These are phyloP conservation scores for Stictonetta naevosa DNA, from an alignment of 2,113 vertebrate genomes.

Conservation along the genomic window DNA sequence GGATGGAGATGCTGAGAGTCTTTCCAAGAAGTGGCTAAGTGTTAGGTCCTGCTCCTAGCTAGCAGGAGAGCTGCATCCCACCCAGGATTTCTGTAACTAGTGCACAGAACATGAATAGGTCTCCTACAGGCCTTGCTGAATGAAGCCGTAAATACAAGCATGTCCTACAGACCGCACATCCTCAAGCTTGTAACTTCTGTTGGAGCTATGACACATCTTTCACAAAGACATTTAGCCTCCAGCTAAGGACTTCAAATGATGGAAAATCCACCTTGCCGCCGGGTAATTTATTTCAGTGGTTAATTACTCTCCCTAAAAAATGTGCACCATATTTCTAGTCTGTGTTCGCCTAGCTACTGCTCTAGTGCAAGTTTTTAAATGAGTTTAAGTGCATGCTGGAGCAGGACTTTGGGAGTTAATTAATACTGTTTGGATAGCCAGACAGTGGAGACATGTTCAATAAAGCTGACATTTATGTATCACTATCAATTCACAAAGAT, in stretches of 20 bases:
- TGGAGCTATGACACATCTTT: background rate
- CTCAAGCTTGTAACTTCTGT: background rate
- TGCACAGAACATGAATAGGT: background rate
- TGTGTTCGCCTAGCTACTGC: background rate
- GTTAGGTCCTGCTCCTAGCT: background rate
- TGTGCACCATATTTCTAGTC: background rate
- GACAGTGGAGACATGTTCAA: conserved; percentile 27
- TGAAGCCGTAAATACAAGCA: background rate
- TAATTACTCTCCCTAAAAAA: conserved; percentile 54
- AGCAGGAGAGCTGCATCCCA: background rate
- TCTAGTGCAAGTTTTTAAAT: conserved; percentile 16
- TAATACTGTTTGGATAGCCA: conserved; percentile 52
- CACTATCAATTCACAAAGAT: conserved; percentile 31
- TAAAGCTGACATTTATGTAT: conserved; percentile 58
- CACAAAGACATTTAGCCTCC: background rate
- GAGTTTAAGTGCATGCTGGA: conserved; percentile 16
- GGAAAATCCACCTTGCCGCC: conserved; percentile 12
- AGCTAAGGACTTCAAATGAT: conserved; percentile 35
- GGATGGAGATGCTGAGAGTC: background rate
- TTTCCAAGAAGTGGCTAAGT: background rate
- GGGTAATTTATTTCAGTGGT: conserved; percentile 48
- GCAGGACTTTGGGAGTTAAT: conserved; percentile 54
- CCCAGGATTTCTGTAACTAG: background rate
- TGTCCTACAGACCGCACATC: background rate
- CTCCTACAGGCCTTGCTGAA: background rate